phyloP scores from a whole-genome alignment of 2,797 vertebrate genomes.

The Peromyscus eremicus region DNA sequence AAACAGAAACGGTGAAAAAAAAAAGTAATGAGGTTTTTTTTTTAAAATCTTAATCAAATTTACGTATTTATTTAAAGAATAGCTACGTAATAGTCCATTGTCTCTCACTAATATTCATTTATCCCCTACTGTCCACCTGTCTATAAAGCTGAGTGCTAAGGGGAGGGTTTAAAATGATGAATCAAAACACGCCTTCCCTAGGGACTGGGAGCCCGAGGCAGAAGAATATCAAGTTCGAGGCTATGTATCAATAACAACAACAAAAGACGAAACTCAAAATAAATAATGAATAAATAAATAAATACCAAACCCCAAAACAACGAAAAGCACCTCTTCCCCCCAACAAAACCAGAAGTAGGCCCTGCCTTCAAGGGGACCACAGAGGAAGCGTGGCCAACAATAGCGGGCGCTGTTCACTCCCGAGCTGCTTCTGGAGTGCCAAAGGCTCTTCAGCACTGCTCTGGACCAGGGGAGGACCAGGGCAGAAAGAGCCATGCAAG shows the following conservation, averaged over 20 bases:
- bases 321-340: background rate
- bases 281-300: too few relatives aligned
- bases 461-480: background rate
- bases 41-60: background rate
- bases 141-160: background rate
- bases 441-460: background rate
- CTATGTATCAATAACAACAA: background rate
- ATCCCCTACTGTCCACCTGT: background rate
- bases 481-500: background rate
- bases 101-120: background rate
- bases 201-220: background rate
- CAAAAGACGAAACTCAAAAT: background rate
- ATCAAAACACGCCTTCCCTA: background rate
- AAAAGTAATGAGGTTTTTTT: background rate
- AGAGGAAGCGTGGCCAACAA: background rate
- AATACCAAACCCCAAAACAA: background rate
- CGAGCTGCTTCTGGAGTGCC: background rate
- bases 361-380: background rate
- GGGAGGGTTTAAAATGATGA: background rate
- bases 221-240: background rate
- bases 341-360: background rate
- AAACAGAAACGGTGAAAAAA: background rate
- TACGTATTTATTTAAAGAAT: background rate
- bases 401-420: background rate
- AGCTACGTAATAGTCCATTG: too few relatives aligned